Conservation (phyloP, 2,113 vertebrate genomes). For the Narcine bancroftii region DNA sequence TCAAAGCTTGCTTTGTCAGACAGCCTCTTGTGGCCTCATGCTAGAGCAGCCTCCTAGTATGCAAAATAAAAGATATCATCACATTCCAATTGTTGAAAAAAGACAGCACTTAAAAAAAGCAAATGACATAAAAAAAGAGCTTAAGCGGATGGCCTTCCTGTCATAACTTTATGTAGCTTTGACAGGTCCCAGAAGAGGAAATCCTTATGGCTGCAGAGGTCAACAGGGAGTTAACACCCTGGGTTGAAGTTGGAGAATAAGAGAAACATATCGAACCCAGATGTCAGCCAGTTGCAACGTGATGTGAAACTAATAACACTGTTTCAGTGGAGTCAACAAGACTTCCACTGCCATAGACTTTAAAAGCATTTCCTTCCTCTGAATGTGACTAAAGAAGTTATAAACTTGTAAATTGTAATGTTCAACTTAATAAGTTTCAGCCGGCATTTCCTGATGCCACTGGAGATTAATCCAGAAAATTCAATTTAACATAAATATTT, state of each 20-base stretch:
- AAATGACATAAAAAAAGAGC: background rate
- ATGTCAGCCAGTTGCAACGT: background rate
- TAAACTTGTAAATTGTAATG: background rate
- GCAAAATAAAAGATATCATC: background rate
- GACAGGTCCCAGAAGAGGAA: conserved; percentile 28
- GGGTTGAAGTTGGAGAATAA: background rate
- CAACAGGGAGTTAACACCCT: background rate
- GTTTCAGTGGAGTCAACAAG: background rate
- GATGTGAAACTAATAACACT: conserved; percentile 22
- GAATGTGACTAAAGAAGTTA: background rate
- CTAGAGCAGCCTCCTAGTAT: background rate
- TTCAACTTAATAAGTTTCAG: background rate
- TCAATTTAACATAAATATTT: background rate
- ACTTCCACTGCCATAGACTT: background rate
- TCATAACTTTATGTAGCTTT: background rate
- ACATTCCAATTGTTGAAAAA: background rate
- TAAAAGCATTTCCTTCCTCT: background rate
- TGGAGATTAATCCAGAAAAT: background rate
- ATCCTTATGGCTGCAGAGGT: conserved; percentile 24
- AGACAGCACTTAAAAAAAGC: background rate
- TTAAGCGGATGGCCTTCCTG: conserved; percentile 23
- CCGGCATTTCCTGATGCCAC: background rate
- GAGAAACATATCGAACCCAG: conserved; percentile 1
- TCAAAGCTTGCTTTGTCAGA: background rate
- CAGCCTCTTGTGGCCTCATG: background rate